Evolutionary conservation across 2,888 invertebrate species (phyloP), one percentile per base, ranked within the genome.

Genomic region (Platycnemis pennipes): DNA sequence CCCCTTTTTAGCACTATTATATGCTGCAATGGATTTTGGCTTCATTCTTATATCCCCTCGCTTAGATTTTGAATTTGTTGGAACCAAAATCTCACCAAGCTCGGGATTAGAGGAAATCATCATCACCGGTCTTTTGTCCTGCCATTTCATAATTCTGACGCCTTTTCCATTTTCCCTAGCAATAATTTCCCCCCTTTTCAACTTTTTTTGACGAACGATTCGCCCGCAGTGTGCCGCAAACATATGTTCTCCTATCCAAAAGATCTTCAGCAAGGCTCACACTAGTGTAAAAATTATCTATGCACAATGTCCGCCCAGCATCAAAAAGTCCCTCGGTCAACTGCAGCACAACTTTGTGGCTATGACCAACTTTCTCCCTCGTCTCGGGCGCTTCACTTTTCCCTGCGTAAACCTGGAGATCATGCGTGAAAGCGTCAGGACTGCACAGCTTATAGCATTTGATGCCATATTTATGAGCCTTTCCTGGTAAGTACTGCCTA

Each of bases 151-250:
- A 13, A 88, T 53, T 88, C 46, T n/a, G n/a, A n/a, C n/a, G n/a
- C n/a, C n/a, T n/a, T n/a, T n/a, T n/a, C n/a, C n/a, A n/a, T n/a
- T n/a, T 88, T 88, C 53, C 31, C 31, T 88, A 3, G 88, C 31
- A 26, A 88, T 2, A n/a, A 88, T 88, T 49, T 88, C 88, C n/a
- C 88, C 95, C 88, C 91, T 95, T 95, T 96, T 95, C 49, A 96
- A 95, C 95, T 96, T 96, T 49, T 95, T 95, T 88, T 95, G 95
- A 31, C 95, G 94, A 26, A 96, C 96, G 95, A 94, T 96, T 96
- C 95, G 95, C 96, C 95, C 96, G 95, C 69, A 96, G 94, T 88
- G 96, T 96, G 31, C 96, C 96, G 94, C 96, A 95, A 46, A 96
- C 95, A 95, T 96, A 95, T 16, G 96, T 96, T 86, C 96, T 95